These are phyloP conservation scores for Perizoma affinitatum DNA, from an alignment of 2,888 invertebrate genomes.

Conservation along the genomic window DNA sequence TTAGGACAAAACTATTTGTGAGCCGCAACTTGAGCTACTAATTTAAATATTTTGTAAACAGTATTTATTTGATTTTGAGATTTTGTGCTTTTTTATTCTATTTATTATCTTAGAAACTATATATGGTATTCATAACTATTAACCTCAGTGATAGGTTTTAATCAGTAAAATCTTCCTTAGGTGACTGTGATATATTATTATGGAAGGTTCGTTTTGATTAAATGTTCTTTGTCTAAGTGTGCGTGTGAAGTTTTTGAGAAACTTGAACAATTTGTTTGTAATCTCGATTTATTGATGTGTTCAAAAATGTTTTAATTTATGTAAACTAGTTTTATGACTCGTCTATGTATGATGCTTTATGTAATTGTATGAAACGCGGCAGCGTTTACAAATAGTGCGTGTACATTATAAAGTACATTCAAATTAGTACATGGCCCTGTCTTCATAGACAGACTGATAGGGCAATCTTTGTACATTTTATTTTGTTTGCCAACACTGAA, in stretches of 20 bases:
- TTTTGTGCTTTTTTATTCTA: conserved; percentile 67
- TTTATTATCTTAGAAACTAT: conserved; percentile 59
- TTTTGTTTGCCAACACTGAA: no score
- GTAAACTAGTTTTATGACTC: conserved; percentile 44
- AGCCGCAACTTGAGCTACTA: conserved; percentile 44
- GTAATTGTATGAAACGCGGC: conserved; percentile 43
- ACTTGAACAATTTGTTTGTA: conserved; percentile 48
- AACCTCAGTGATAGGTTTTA: conserved; percentile 67
- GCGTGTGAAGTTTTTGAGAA: conserved; percentile 20
- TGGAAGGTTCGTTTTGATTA: conserved; percentile 57
- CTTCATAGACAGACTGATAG: background rate
- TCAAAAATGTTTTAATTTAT: conserved; percentile 49
- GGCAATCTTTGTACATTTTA: no score
- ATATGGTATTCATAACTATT: conserved; percentile 52
- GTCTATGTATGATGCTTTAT: conserved; percentile 42
- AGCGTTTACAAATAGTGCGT: conserved; percentile 65
- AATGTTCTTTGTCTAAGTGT: conserved; percentile 45
- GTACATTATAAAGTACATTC: conserved; percentile 45
- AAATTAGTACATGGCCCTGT: conserved; percentile 5
- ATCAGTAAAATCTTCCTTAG: conserved; percentile 74
- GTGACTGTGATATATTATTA: conserved; percentile 79
- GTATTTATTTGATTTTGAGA: conserved; percentile 61
- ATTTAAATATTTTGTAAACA: conserved; percentile 53
- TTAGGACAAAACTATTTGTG: conserved; percentile 22
- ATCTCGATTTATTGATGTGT: conserved; percentile 64